A percentile compares a stretch with the other conserved stretches of the same genome.
Evolutionary conservation across 2,797 vertebrate species (phyloP).

Genomic region (Danio jaintianensis): DNA sequence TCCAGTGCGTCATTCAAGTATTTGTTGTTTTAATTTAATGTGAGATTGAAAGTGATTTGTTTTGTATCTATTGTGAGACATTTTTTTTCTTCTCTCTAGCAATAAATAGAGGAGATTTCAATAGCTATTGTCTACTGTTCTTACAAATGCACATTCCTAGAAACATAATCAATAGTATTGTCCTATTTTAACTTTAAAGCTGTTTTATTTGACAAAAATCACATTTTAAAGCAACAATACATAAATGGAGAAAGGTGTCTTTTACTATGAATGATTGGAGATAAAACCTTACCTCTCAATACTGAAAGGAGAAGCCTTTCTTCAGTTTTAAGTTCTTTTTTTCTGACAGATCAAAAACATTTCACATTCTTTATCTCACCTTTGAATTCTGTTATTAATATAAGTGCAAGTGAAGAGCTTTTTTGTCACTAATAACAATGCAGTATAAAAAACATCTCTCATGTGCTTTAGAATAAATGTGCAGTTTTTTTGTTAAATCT

Average conservation of each 20-base stretch:
- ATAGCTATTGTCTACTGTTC: slow-evolving; percentile 12
- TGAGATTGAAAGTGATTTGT: slow-evolving; percentile 8
- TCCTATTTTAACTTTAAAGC: not conserved
- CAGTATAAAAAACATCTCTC: not conserved
- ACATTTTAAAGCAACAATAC: not conserved
- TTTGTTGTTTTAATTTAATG: slow-evolving; percentile 13
- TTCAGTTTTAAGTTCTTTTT: not conserved
- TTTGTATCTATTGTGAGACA: slow-evolving; percentile 4
- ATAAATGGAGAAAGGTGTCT: not conserved
- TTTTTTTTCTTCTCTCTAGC: not conserved
- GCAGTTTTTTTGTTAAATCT: not conserved
- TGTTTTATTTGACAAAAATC: not conserved
- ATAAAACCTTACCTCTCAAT: not conserved
- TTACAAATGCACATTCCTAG: slow-evolving; percentile 14
- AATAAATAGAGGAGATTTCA: not conserved
- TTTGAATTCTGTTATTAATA: not conserved
- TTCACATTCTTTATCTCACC: not conserved
- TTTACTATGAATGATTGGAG: not conserved
- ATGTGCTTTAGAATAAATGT: not conserved
- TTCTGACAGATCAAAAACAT: not conserved
- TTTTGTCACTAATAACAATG: not conserved
- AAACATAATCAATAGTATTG: not conserved
- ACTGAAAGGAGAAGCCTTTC: not conserved
- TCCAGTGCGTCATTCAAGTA: not conserved
- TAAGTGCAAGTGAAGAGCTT: not conserved